These are phyloP conservation scores for Busseola fusca DNA, from an alignment of 2,888 invertebrate species.

Conservation along the genomic window DNA sequence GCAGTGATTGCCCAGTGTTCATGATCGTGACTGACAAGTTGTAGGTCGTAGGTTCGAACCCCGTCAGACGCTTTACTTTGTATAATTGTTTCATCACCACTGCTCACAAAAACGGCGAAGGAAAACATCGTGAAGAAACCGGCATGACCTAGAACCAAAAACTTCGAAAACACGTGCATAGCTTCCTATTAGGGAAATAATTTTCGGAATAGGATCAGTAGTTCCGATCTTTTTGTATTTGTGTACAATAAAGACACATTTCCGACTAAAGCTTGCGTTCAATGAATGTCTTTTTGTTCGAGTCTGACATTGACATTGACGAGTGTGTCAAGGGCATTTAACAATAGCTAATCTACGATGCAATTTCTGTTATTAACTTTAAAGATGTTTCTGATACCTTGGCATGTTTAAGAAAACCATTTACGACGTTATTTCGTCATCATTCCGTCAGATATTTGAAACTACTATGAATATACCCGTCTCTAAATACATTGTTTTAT, in stretches of 20 bases:
- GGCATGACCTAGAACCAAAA: too few species aligned
- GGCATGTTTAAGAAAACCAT: slow-evolving; percentile 37
- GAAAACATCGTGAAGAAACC: too few species aligned
- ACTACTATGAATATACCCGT: neutral
- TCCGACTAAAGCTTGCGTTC: slow-evolving; percentile 94
- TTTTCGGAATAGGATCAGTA: neutral
- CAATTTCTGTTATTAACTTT: slow-evolving; percentile 35
- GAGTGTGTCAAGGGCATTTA: slow-evolving; percentile 91
- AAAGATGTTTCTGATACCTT: slow-evolving; percentile 39
- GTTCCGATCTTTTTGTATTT: neutral
- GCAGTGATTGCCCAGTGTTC: too few species aligned
- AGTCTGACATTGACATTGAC: slow-evolving; percentile 98
- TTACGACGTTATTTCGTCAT: slow-evolving; percentile 22
- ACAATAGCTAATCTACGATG: slow-evolving; percentile 43
- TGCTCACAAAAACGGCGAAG: too few species aligned
- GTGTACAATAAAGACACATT: neutral
- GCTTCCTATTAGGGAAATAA: neutral
- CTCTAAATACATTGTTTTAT: neutral
- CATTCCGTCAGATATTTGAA: slow-evolving; percentile 13
- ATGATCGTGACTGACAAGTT: too few species aligned
- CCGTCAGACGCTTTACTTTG: too few species aligned
- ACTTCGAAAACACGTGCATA: too few species aligned
- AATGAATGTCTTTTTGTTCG: slow-evolving; percentile 95
- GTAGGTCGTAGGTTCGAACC: too few species aligned
- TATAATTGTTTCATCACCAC: too few species aligned